Conservation (phyloP, 2,113 vertebrate genomes). For the Daphoenositta chrysoptera region DNA sequence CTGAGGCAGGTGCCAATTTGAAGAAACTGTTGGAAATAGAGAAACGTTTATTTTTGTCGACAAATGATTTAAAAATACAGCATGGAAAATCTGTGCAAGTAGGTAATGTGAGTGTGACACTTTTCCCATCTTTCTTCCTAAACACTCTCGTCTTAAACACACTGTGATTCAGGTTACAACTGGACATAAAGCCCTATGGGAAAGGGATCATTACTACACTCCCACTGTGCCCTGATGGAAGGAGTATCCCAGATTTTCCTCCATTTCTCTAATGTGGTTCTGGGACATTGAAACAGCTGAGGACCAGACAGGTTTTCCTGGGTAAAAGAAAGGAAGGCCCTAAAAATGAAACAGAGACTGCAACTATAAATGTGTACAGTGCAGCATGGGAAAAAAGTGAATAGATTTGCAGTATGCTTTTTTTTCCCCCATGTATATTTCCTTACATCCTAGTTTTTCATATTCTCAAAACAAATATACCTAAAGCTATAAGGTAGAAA, state of each 20-base stretch:
- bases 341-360: neutral
- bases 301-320: neutral
- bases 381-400: neutral
- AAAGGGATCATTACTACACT: neutral
- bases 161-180: neutral
- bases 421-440: fast-evolving
- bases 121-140: neutral
- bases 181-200: neutral
- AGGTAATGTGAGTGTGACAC: neutral
- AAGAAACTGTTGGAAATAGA: slow-evolving; percentile 77
- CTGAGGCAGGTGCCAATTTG: slow-evolving; percentile 75
- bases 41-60: slow-evolving; percentile 70
- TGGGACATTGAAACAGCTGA: neutral
- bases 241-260: neutral
- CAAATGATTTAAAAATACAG: slow-evolving; percentile 79
- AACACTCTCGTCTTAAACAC: neutral
- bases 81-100: slow-evolving; percentile 71
- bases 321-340: neutral
- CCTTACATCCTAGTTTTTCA: neutral
- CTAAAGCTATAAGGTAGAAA: neutral
- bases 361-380: neutral
- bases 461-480: neutral
- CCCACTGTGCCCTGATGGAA: neutral
- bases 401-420: neutral
- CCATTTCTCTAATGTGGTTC: neutral